Conservation (phyloP, 2,797 vertebrate species). For the Pipistrellus kuhlii region DNA sequence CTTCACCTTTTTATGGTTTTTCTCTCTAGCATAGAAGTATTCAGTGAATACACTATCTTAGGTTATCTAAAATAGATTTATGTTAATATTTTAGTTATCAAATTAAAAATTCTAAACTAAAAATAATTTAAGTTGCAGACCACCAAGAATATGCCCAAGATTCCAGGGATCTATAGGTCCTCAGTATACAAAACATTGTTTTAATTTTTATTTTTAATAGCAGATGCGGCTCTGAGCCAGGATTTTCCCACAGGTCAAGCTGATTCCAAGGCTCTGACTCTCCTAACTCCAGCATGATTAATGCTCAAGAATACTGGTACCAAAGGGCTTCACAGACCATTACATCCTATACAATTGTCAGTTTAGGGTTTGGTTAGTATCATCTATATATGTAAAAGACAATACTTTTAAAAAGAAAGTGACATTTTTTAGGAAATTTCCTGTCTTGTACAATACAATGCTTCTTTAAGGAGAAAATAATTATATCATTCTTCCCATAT, state of each 20-base stretch:
- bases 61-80: neutral
- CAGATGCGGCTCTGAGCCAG: neutral
- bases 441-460: neutral
- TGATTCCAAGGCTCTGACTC: neutral
- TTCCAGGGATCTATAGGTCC: neutral
- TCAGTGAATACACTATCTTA: neutral
- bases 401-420: neutral
- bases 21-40: neutral
- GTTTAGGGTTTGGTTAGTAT: neutral
- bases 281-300: neutral
- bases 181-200: neutral
- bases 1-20: neutral
- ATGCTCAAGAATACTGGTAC: neutral
- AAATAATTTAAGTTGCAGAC: neutral
- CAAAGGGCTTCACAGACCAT: neutral
- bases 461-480: slow-evolving; percentile 3
- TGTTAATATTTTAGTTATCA: slow-evolving; percentile 7
- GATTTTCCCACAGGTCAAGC: neutral
- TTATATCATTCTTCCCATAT: neutral
- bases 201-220: neutral
- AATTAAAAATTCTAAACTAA: slow-evolving; percentile 40
- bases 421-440: slow-evolving; percentile 4
- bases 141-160: neutral
- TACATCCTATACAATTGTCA: neutral
- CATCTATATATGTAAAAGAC: neutral